Evolutionary conservation across 2,113 vertebrate species (phyloP).

Genomic region (Saguinus midas): DNA sequence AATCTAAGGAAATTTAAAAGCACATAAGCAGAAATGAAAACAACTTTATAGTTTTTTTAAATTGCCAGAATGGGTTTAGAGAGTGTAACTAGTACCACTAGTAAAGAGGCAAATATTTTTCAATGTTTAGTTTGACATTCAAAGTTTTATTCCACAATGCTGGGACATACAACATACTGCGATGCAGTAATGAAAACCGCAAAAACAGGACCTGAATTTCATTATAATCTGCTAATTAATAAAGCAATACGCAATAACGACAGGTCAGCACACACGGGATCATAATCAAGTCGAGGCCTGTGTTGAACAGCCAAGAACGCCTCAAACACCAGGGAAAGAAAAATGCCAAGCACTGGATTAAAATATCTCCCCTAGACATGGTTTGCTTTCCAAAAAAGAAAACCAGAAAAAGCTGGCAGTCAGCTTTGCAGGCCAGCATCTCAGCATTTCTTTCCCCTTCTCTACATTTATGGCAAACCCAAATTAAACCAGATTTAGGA

Average conservation of each 20-base stretch:
- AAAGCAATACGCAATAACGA: background rate
- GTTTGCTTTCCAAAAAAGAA: background rate
- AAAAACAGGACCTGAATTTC: conserved; percentile 51
- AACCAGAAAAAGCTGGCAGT: too few species aligned
- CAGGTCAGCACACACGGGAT: background rate
- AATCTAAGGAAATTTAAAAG: background rate
- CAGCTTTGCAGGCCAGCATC: background rate
- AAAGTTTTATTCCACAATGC: background rate
- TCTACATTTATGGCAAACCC: background rate
- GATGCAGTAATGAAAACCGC: conserved; percentile 27
- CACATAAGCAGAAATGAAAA: background rate
- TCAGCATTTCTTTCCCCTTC: background rate
- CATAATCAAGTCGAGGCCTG: conserved; percentile 42
- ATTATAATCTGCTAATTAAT: conserved; percentile 76
- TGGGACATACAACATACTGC: background rate
- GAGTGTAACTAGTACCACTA: background rate
- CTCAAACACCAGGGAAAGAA: conserved; percentile 18
- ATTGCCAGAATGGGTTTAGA: background rate
- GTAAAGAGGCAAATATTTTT: background rate
- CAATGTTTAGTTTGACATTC: background rate
- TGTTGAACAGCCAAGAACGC: background rate
- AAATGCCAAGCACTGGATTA: background rate
- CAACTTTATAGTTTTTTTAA: background rate
- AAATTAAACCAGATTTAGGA: background rate
- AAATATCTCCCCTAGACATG: background rate